These are phyloP conservation scores for Sussaba pulchella DNA, from an alignment of 2,888 invertebrate species.

Conservation along the genomic window DNA sequence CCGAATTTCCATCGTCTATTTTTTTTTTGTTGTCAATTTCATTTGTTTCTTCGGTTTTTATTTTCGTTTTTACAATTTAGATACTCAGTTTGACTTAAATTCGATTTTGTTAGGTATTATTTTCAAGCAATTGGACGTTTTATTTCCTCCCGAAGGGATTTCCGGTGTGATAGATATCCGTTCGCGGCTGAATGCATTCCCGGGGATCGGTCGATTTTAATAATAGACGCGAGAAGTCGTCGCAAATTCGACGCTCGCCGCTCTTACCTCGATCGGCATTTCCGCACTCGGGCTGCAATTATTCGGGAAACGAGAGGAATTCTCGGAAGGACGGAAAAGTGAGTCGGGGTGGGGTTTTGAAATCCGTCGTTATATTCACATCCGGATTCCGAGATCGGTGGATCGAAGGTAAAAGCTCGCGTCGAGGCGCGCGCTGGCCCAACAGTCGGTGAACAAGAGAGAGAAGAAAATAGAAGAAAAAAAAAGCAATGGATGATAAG, in stretches of 20 bases:
- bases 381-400: slow-evolving; percentile 23
- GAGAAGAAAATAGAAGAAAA: too few relatives aligned
- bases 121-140: not conserved
- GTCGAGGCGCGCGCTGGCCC: not conserved
- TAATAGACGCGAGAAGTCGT: slow-evolving; percentile 75
- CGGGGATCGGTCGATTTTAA: slow-evolving; percentile 76
- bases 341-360: slow-evolving; percentile 42
- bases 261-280: slow-evolving; percentile 47
- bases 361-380: slow-evolving; percentile 44
- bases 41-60: too few relatives aligned
- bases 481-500: slow-evolving; percentile 27
- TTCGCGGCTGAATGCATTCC: slow-evolving; percentile 66
- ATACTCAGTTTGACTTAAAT: not conserved
- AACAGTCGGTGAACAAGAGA: slow-evolving; percentile 12
- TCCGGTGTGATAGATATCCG: slow-evolving; percentile 15
- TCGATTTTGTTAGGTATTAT: slow-evolving; percentile 35
- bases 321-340: slow-evolving; percentile 32
- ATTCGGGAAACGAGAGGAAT: slow-evolving; percentile 76
- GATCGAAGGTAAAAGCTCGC: slow-evolving; percentile 54
- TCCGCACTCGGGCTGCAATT: slow-evolving; percentile 68
- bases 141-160: slow-evolving; percentile 29
- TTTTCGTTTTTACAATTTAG: not conserved
- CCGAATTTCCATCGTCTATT: slow-evolving; percentile 26
- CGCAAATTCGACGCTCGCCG: slow-evolving; percentile 31
- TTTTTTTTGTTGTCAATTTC: too few relatives aligned